A percentile compares a stretch with the other conserved stretches of the same genome.
Evolutionary conservation across 2,113 vertebrate species (phyloP).

Genomic region (Microtus ochrogaster): DNA sequence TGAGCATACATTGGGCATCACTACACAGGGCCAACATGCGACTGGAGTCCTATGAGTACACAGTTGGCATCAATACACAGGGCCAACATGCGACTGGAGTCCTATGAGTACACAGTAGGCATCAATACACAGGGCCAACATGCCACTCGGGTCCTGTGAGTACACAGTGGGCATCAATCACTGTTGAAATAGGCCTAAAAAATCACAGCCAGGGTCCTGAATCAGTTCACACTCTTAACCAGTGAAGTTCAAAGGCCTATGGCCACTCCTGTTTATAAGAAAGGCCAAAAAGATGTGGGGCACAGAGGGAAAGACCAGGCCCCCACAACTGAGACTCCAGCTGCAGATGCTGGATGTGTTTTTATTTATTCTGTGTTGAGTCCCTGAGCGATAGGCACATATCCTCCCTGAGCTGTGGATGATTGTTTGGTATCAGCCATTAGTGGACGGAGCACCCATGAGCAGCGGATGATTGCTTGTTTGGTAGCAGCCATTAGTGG

Average conservation of each 20-base stretch:
- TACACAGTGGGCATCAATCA: neutral
- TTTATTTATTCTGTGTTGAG: neutral
- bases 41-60: accelerated
- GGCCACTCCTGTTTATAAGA: neutral
- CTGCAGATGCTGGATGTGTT: neutral
- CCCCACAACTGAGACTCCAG: neutral
- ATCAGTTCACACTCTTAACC: neutral
- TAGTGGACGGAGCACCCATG: accelerated
- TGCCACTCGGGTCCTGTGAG: too few species aligned
- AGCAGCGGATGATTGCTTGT: too few species aligned
- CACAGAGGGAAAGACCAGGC: neutral
- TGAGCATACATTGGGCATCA: accelerated
- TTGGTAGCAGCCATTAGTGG: too few species aligned
- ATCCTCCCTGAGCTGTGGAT: neutral
- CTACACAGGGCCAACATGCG: too few species aligned
- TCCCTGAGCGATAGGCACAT: accelerated
- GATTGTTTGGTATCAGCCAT: accelerated
- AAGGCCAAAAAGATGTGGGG: accelerated
- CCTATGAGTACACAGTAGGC: neutral
- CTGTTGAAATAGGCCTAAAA: neutral
- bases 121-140: neutral
- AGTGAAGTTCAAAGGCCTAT: accelerated
- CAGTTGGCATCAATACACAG: neutral
- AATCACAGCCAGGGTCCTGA: accelerated
- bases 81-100: neutral